Percentiles rank a stretch among this genome's conserved stretches.
Conservation (phyloP, 2,888 invertebrate species). For the Brachyptera risi region DNA sequence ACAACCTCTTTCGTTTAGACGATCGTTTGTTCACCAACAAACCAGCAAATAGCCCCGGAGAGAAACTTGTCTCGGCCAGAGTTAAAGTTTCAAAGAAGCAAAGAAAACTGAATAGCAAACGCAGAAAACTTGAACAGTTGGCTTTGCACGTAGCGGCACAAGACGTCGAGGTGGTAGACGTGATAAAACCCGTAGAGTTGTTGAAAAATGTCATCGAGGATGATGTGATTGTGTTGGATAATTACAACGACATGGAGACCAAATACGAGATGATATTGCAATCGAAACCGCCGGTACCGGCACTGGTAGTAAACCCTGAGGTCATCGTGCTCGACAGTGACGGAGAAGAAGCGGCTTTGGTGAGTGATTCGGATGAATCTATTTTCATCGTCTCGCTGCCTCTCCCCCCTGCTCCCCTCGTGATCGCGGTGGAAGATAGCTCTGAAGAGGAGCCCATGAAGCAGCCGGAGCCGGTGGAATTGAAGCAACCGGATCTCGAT, state of each 20-base stretch:
- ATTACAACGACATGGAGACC: not conserved
- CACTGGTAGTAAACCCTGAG: not conserved
- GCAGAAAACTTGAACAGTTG: no score
- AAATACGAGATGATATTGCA: not conserved
- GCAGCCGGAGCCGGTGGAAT: not conserved
- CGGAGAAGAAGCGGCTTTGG: no score
- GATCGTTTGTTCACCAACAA: no score
- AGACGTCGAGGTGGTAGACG: not conserved
- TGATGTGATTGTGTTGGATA: not conserved
- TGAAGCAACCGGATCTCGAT: not conserved
- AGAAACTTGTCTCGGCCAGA: no score
- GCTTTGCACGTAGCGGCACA: not conserved
- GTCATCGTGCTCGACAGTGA: not conserved
- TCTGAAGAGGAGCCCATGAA: not conserved
- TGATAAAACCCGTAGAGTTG: not conserved
- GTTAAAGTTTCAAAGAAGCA: no score
- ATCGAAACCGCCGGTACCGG: not conserved
- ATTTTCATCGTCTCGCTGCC: not conserved
- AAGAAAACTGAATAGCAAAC: no score
- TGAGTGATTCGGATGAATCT: not conserved
- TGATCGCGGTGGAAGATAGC: not conserved
- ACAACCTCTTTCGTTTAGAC: no score
- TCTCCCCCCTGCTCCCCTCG: not conserved
- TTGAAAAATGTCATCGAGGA: not conserved
- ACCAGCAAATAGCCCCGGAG: no score